Conservation (phyloP, 2,888 invertebrate genomes). For the Lacanobia oleracea region DNA sequence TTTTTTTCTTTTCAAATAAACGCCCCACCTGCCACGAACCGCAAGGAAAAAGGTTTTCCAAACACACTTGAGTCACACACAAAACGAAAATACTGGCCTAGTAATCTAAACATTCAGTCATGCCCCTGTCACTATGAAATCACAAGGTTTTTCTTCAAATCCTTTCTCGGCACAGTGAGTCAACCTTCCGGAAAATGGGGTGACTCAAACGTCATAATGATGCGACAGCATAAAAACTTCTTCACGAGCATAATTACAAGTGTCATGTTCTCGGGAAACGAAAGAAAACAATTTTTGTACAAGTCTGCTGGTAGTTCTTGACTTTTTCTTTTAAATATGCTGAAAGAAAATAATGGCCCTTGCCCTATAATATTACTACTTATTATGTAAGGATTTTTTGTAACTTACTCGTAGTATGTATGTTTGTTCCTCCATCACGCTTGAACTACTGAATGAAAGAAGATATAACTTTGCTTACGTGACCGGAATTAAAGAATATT, state of each 20-base stretch:
- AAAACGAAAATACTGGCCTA: constrained; percentile 23
- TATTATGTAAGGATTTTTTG: background rate
- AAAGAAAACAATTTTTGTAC: constrained; percentile 25
- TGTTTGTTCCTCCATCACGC: background rate
- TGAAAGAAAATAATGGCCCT: background rate
- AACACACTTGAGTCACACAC: constrained; percentile 12
- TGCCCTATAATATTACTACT: background rate
- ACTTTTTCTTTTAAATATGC: constrained; percentile 33
- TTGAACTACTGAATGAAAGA: background rate
- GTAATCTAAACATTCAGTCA: constrained; percentile 38
- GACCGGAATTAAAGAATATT: no score
- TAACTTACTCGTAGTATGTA: no score
- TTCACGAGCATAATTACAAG: constrained; percentile 41
- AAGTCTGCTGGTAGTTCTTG: constrained; percentile 4
- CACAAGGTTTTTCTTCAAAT: constrained; percentile 35
- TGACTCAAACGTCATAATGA: constrained; percentile 58
- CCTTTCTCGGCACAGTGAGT: constrained; percentile 41
- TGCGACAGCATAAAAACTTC: constrained; percentile 35
- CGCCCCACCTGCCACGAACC: background rate
- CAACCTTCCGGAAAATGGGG: constrained; percentile 50
- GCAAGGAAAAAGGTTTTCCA: background rate
- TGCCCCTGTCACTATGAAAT: constrained; percentile 8
- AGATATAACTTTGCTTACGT: background rate
- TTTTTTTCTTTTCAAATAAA: background rate
- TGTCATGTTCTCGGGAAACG: constrained; percentile 36